Evolutionary conservation across 2,888 invertebrate species (phyloP).

Genomic region (Cyclophora albipunctata): DNA sequence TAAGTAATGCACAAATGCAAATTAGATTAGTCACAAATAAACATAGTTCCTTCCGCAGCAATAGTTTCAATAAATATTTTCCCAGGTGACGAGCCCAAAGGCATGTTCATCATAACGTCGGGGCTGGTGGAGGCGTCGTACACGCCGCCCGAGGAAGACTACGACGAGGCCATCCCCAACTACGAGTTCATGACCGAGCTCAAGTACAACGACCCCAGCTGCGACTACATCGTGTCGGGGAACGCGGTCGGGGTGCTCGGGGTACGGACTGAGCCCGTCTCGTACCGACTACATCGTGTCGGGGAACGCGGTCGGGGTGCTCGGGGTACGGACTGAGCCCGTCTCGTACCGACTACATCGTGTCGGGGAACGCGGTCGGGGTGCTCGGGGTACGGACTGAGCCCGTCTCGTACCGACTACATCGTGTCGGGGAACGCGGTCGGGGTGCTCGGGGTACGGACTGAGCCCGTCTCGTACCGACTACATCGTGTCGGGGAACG

Average conservation of each 20-base stretch:
- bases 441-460: too few species aligned
- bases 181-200: slow-evolving; percentile 69
- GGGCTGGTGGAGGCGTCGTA: slow-evolving; percentile 60
- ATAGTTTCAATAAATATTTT: background rate
- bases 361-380: background rate
- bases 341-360: background rate
- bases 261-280: slow-evolving; percentile 28
- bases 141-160: slow-evolving; percentile 49
- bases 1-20: too few species aligned
- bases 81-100: slow-evolving; percentile 58
- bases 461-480: too few species aligned
- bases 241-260: slow-evolving; percentile 77
- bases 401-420: too few species aligned
- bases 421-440: too few species aligned
- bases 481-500: too few species aligned
- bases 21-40: too few species aligned
- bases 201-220: slow-evolving; percentile 58
- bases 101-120: slow-evolving; percentile 56
- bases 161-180: slow-evolving; percentile 70
- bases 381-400: background rate
- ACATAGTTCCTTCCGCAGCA: too few species aligned
- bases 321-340: background rate
- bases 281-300: too few species aligned
- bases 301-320: too few species aligned
- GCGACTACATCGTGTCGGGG: slow-evolving; percentile 76